phyloP scores from a whole-genome alignment of 1,140 invertebrate genomes.

The Apis laboriosa region DNA sequence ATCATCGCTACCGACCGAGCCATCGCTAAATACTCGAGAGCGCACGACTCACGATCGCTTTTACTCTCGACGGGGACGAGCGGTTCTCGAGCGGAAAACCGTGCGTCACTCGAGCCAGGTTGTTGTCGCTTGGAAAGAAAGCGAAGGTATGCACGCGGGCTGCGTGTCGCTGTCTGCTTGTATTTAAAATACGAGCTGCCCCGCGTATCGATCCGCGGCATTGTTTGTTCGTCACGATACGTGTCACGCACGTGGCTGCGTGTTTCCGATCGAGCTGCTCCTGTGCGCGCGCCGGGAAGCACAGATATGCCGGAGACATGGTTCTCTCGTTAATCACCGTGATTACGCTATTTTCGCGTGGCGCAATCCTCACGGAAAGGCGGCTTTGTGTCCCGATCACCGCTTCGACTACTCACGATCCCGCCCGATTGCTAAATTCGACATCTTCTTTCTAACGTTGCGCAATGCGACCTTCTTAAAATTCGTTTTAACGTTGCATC shows the following conservation, averaged over 20 bases:
- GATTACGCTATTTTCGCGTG: slow-evolving; percentile 64
- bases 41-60: background rate
- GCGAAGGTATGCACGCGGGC: slow-evolving; percentile 4
- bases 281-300: slow-evolving; percentile 33
- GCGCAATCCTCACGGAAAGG: slow-evolving; percentile 54
- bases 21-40: slow-evolving; percentile 58
- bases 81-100: background rate
- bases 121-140: slow-evolving; percentile 17
- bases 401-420: slow-evolving; percentile 13
- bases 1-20: slow-evolving; percentile 62
- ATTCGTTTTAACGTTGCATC: background rate
- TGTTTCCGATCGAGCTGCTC: slow-evolving; percentile 47
- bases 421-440: slow-evolving; percentile 26
- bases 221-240: slow-evolving; percentile 32
- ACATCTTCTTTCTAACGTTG: background rate
- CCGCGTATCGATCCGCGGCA: slow-evolving; percentile 20
- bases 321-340: slow-evolving; percentile 69
- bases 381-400: slow-evolving; percentile 57
- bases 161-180: slow-evolving; percentile 19
- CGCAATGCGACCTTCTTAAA: background rate
- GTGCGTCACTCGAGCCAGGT: no score
- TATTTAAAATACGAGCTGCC: slow-evolving; percentile 19
- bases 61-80: background rate
- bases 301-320: slow-evolving; percentile 20
- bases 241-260: slow-evolving; percentile 37